Conservation (phyloP, 2,797 vertebrate species). For the Petrocephalus sullivani region DNA sequence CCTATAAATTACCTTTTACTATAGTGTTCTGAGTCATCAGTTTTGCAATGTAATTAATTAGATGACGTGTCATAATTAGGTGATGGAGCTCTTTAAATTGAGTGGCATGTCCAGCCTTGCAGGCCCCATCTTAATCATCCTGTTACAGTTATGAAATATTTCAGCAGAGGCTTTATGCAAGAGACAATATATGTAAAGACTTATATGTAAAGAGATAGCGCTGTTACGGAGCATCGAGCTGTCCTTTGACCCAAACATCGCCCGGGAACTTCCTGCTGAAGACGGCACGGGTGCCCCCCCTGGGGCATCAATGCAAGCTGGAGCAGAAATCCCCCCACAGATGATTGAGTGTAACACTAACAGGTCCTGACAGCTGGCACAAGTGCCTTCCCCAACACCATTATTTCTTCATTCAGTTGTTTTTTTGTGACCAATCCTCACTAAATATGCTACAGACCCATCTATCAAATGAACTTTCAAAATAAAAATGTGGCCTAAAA, state of each 20-base stretch:
- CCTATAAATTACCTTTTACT: background rate
- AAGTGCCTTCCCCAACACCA: constrained; percentile 32
- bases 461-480: background rate
- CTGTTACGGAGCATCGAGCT: background rate
- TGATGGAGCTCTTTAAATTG: background rate
- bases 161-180: background rate
- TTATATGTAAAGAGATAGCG: background rate
- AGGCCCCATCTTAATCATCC: background rate
- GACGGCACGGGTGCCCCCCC: background rate
- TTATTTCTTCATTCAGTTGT: constrained; percentile 5
- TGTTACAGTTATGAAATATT: background rate
- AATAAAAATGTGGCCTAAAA: background rate
- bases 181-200: background rate
- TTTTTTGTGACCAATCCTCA: background rate
- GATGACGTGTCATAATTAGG: too few relatives aligned
- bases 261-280: constrained; percentile 22
- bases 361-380: constrained; percentile 34
- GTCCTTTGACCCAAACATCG: background rate
- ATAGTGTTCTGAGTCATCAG: background rate
- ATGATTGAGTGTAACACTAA: constrained; percentile 40
- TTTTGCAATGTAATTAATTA: too few relatives aligned
- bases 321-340: background rate
- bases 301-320: constrained; percentile 2
- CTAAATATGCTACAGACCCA: constrained; percentile 10
- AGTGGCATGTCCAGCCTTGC: background rate